Percentiles rank a stretch among this genome's conserved stretches.
phyloP scores from a whole-genome alignment of 2,113 vertebrate genomes.

The Microtus pennsylvanicus region DNA sequence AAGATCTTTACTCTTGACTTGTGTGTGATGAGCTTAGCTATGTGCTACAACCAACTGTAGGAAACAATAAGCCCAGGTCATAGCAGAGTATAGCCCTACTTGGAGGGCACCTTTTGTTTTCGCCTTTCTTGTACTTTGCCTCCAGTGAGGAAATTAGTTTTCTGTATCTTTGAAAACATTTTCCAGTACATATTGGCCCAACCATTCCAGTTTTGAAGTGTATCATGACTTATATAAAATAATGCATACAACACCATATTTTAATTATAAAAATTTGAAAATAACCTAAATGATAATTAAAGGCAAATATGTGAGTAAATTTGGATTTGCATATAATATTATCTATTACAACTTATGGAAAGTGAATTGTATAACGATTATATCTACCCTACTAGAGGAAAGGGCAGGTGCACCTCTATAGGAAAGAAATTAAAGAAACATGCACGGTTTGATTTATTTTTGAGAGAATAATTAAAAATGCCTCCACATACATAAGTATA shows the following conservation, averaged over 20 bases:
- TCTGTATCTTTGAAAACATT: not conserved
- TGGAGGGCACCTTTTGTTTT: not conserved
- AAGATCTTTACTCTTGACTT: not conserved
- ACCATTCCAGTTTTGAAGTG: not conserved
- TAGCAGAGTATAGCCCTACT: not conserved
- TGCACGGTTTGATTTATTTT: slow-evolving; percentile 24
- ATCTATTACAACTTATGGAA: not conserved
- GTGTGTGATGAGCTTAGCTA: not conserved
- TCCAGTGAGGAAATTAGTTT: not conserved
- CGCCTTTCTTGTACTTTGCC: not conserved
- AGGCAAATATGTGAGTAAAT: not conserved
- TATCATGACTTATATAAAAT: not conserved
- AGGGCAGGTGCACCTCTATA: not conserved
- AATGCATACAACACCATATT: not conserved
- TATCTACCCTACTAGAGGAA: not conserved
- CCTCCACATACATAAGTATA: not conserved
- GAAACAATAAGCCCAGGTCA: not conserved
- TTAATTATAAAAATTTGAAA: not conserved
- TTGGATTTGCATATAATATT: not conserved
- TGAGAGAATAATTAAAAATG: not conserved
- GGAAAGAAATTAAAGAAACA: slow-evolving; percentile 38
- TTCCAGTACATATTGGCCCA: not conserved
- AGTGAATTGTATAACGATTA: not conserved
- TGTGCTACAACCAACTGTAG: not conserved
- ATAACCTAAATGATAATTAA: not conserved